A percentile compares a stretch with the other conserved stretches of the same genome.
phyloP scores from a whole-genome alignment of 1,140 invertebrate genomes.

The Ephestia elutella region DNA sequence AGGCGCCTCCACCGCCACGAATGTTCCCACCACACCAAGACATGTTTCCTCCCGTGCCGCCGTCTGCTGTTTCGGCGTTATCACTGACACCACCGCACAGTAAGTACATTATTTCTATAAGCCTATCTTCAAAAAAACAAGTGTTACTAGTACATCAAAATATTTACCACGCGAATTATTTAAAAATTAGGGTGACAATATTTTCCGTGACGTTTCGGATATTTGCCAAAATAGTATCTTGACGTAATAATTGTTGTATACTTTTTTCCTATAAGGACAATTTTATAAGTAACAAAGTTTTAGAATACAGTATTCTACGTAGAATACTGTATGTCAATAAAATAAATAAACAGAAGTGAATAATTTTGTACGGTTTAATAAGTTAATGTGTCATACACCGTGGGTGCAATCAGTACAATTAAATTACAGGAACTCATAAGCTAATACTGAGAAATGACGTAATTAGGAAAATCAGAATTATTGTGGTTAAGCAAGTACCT shows the following conservation, averaged over 20 bases:
- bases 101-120: conserved; percentile 72
- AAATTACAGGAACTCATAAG: not conserved
- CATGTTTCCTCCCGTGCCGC: conserved; percentile 79
- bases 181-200: not conserved
- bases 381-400: not conserved
- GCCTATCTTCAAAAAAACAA: too few relatives aligned
- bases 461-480: not conserved
- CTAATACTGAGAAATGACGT: not conserved
- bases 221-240: not conserved
- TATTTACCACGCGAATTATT: too few relatives aligned
- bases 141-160: too few relatives aligned
- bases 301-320: not conserved
- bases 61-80: conserved; percentile 81
- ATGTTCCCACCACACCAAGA: conserved; percentile 76
- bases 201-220: too few relatives aligned
- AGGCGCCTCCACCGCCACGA: conserved; percentile 61
- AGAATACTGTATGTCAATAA: not conserved
- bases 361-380: not conserved
- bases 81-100: conserved; percentile 85
- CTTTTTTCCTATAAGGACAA: not conserved
- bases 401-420: not conserved
- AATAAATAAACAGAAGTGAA: not conserved
- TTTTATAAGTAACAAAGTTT: not conserved
- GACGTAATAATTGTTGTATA: not conserved
- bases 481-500: not conserved